These are phyloP conservation scores for Telmatochromis brichardi DNA, from an alignment of 2,113 vertebrate species.

Conservation along the genomic window DNA sequence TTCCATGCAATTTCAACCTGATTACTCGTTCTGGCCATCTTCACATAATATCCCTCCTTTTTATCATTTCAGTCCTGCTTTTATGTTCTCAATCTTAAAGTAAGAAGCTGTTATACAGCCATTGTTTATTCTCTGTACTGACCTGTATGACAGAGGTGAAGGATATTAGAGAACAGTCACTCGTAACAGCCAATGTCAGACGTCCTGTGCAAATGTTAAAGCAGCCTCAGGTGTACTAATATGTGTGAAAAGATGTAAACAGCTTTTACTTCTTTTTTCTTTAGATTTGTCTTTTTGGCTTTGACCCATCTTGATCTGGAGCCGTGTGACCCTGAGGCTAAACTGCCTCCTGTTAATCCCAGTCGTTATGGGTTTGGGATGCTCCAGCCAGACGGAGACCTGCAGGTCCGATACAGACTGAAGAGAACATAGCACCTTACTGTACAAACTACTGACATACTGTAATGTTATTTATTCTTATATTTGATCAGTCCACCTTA, in stretches of 20 bases:
- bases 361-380: conserved; percentile 75
- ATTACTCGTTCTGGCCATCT: conserved; percentile 2
- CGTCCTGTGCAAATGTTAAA: neutral
- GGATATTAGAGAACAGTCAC: neutral
- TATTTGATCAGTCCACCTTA: neutral
- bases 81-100: neutral
- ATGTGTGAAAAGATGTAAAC: neutral
- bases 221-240: neutral
- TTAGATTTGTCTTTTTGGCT: conserved; percentile 75
- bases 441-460: neutral
- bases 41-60: neutral
- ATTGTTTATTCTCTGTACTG: neutral
- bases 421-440: conserved; percentile 4
- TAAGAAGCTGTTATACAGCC: neutral
- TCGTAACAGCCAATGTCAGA: neutral
- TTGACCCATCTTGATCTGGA: conserved; percentile 72
- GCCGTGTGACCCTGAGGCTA: conserved; percentile 41
- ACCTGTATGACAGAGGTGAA: neutral
- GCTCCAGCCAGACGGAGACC: conserved; percentile 70
- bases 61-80: neutral
- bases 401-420: conserved; percentile 62
- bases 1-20: neutral
- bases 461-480: conserved; percentile 16
- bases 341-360: conserved; percentile 68
- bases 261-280: neutral